These are phyloP conservation scores for Drosophila subpulchrella DNA, from an alignment of 1,140 invertebrate genomes.

Conservation along the genomic window DNA sequence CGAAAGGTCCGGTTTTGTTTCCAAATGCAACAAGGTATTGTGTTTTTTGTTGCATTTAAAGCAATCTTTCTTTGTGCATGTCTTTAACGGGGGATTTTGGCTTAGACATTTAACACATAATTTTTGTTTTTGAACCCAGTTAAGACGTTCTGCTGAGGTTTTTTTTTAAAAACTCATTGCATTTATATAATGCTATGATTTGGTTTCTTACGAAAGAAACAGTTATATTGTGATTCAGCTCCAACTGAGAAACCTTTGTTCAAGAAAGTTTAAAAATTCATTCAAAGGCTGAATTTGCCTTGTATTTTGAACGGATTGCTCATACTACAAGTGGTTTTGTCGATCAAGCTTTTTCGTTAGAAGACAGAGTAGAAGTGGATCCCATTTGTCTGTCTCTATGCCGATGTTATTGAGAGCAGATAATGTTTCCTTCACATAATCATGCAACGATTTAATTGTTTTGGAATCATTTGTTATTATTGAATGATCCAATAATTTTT, in stretches of 20 bases:
- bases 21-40: neutral
- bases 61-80: neutral
- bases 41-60: neutral
- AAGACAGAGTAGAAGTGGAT: neutral
- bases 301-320: neutral
- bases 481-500: too few relatives aligned
- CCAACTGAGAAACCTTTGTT: neutral
- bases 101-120: slow-evolving; percentile 1
- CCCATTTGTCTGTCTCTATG: neutral
- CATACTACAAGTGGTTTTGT: neutral
- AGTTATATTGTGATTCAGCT: neutral
- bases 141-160: neutral
- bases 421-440: too few relatives aligned
- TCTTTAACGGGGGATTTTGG: neutral
- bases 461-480: neutral
- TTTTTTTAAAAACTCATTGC: neutral
- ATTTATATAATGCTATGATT: slow-evolving; percentile 4
- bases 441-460: too few relatives aligned
- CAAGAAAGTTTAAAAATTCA: neutral
- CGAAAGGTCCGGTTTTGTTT: neutral
- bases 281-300: neutral
- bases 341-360: neutral
- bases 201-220: neutral
- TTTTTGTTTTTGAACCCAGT: neutral
- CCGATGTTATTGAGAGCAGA: neutral